Evolutionary conservation across 2,797 vertebrate species (phyloP).

Genomic region (Lutjanus argentimaculatus): DNA sequence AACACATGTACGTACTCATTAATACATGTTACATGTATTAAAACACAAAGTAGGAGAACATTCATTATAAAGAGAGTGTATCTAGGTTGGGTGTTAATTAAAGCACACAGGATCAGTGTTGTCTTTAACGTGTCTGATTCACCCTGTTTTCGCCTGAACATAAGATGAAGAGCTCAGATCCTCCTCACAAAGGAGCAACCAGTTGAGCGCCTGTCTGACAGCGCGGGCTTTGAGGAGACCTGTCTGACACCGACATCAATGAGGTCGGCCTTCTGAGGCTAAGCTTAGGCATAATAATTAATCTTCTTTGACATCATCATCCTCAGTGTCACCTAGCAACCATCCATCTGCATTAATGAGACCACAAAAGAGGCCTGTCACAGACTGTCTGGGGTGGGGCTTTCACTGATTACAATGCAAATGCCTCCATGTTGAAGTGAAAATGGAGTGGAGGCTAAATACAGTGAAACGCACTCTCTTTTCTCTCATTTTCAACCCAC

Average conservation of each 20-base stretch:
- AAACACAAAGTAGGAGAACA: conserved; percentile 12
- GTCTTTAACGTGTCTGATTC: conserved; percentile 34
- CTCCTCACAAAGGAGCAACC: conserved; percentile 55
- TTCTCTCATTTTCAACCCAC: neutral
- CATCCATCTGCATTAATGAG: conserved; percentile 56
- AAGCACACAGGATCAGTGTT: conserved; percentile 24
- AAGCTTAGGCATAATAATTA: conserved; percentile 74
- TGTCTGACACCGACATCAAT: conserved; percentile 70
- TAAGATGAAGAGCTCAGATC: conserved; percentile 41
- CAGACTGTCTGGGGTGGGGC: conserved; percentile 20
- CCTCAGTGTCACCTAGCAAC: conserved; percentile 79
- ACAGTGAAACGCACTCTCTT: conserved; percentile 7
- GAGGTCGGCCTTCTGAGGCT: conserved; percentile 63
- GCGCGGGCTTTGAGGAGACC: conserved; percentile 48
- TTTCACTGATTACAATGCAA: conserved; percentile 16
- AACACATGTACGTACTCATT: neutral
- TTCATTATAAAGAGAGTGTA: conserved; percentile 15
- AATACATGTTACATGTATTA: neutral
- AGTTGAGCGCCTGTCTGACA: conserved; percentile 50
- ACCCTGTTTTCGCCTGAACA: conserved; percentile 29
- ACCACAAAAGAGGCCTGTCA: conserved; percentile 42
- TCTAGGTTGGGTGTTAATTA: conserved; percentile 40
- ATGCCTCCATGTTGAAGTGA: conserved; percentile 12
- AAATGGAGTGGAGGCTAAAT: neutral
- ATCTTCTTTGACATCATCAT: conserved; percentile 78